Evolutionary conservation across 2,888 invertebrate species (phyloP).

Genomic region (Augochlorella aurata): DNA sequence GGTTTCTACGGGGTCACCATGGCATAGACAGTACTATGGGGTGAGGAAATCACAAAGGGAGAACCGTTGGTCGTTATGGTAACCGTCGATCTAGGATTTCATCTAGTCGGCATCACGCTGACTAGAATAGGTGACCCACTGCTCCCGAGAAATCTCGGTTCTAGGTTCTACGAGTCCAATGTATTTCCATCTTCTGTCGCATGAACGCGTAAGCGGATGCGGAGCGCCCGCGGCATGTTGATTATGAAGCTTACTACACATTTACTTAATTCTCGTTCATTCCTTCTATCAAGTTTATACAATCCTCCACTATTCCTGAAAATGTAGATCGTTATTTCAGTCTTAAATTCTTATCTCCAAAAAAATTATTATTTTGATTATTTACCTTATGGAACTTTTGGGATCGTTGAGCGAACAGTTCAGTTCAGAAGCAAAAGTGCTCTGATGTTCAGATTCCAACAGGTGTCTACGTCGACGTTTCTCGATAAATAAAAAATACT

Average conservation of each 20-base stretch:
- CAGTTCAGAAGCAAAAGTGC: neutral
- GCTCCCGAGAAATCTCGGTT: constrained; percentile 38
- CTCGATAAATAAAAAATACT: neutral
- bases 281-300: neutral
- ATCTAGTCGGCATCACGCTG: constrained; percentile 48
- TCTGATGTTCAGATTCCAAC: neutral
- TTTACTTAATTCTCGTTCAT: neutral
- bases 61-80: constrained; percentile 62
- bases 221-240: neutral
- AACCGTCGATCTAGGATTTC: constrained; percentile 63
- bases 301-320: neutral
- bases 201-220: neutral
- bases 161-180: neutral
- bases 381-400: neutral
- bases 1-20: constrained; percentile 3
- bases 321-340: neutral
- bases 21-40: constrained; percentile 14
- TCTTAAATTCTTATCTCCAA: neutral
- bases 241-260: too few relatives aligned
- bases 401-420: neutral
- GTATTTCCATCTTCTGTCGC: neutral
- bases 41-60: constrained; percentile 56
- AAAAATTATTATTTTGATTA: neutral
- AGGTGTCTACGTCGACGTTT: neutral
- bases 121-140: constrained; percentile 55